Base-by-base conservation (phyloP, 2,113 vertebrate genomes). In the Sinocyclocheilus rhinocerous region DNA sequence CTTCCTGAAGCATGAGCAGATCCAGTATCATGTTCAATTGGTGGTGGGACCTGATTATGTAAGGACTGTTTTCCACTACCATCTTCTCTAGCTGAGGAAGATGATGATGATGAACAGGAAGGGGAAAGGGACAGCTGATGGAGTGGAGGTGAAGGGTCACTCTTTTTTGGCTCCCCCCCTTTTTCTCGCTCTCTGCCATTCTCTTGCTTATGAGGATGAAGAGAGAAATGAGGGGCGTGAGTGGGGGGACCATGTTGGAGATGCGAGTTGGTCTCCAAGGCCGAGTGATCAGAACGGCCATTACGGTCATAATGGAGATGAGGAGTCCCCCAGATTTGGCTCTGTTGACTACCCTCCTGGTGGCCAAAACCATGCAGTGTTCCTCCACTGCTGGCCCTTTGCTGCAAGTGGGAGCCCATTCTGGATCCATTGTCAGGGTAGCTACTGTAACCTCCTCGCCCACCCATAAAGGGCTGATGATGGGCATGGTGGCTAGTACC, bases 381-480 rank as follows among this genome's bases (percentile, higher is more conserved):
- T 65, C 79, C 93, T 67, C 94, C 88, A 79, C 91, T 75, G 90
- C 89, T 67, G 63, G 91, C 83, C 92, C 96, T 90, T 92, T 91
- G 93, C 87, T 93, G 92, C 16, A 95, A 93, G 78, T 95, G 95
- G 83, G 88, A 91, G 80, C 87, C 92, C 88, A 93, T 94, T 88
- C 95, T 92, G 6, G 91, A 90, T 84, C 95, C 95, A 81, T 94
- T 95, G 80, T 98, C 97, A 0, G 96, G 92, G 87, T 97, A 97
- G 89, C 93, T 95, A 90, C 78, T 95, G 92, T 90, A 96, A 90
- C 92, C 94, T 63, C 92, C 87, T 16, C 96, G 94, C 45, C 94
- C 95, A 24, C 95, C 93, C 78, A 97, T 90, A 67, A 96, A 97
- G 50, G 94, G 88, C 83, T 95, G 94, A 0, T 94, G 29, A 93